Conservation (phyloP, 2,113 vertebrate species). For the Anarhynchus alexandrinus region DNA sequence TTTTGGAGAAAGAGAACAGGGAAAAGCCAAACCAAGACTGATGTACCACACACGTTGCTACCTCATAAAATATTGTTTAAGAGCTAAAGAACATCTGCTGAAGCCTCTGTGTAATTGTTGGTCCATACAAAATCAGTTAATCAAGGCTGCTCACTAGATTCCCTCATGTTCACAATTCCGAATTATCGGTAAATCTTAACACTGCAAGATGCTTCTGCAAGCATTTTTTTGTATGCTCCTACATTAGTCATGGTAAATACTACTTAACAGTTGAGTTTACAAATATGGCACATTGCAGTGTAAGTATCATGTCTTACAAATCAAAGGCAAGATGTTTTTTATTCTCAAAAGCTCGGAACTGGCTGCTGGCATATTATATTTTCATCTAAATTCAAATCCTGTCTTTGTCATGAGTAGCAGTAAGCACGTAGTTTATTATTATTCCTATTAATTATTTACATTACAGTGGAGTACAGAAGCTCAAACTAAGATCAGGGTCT, state of each 20-base stretch:
- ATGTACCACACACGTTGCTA: background rate
- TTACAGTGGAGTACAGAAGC: accelerated
- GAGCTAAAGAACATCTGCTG: background rate
- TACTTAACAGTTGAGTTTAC: background rate
- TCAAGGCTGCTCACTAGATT: background rate
- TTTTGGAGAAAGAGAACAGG: background rate
- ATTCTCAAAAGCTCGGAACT: background rate
- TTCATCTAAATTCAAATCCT: background rate
- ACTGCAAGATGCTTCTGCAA: background rate
- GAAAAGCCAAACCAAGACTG: background rate
- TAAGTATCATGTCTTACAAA: background rate
- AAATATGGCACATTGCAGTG: background rate
- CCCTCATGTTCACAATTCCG: background rate
- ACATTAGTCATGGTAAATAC: background rate
- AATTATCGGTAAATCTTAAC: background rate
- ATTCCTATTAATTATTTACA: background rate
- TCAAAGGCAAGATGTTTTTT: background rate
- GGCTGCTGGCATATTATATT: background rate
- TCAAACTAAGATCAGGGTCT: background rate
- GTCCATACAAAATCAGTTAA: background rate
- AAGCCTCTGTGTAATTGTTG: background rate
- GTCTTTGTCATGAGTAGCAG: background rate
- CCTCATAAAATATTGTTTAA: background rate
- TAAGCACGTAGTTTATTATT: background rate
- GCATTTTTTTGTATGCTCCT: background rate